Percentiles rank a stretch among this genome's conserved stretches.
These are phyloP conservation scores for Cervus canadensis DNA, from an alignment of 2,113 vertebrate genomes.

Conservation along the genomic window DNA sequence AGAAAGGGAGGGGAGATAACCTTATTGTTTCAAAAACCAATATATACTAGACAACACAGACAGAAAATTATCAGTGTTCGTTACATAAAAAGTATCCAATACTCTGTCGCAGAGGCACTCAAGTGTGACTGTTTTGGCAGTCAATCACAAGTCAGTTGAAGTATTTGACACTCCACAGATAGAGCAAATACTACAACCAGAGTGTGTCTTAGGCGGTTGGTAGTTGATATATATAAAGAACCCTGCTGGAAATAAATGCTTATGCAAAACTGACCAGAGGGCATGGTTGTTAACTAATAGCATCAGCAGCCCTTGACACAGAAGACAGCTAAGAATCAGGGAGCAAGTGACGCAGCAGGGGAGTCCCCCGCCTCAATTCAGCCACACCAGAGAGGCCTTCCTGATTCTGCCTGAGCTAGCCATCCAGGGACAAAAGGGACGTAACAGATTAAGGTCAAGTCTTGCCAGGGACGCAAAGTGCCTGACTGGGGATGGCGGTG, in stretches of 20 bases:
- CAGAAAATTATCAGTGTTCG: neutral
- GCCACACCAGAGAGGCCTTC: neutral
- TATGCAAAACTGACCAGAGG: neutral
- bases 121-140: neutral
- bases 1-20: neutral
- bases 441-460: neutral
- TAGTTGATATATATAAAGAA: neutral
- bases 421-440: neutral
- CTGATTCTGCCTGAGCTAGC: neutral
- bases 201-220: neutral
- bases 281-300: neutral
- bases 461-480: neutral
- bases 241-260: neutral
- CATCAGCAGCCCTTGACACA: neutral
- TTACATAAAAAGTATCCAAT: conserved; percentile 4
- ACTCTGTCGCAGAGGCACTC: conserved; percentile 6
- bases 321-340: neutral
- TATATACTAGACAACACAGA: neutral
- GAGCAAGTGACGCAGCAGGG: neutral
- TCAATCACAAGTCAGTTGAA: neutral
- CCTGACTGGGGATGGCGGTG: neutral
- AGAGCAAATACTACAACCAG: neutral
- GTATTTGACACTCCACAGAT: neutral
- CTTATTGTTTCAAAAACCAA: neutral
- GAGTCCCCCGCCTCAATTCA: neutral